Evolutionary conservation across 2,113 vertebrate genomes (phyloP).

Genomic region (Hemiscyllium ocellatum): DNA sequence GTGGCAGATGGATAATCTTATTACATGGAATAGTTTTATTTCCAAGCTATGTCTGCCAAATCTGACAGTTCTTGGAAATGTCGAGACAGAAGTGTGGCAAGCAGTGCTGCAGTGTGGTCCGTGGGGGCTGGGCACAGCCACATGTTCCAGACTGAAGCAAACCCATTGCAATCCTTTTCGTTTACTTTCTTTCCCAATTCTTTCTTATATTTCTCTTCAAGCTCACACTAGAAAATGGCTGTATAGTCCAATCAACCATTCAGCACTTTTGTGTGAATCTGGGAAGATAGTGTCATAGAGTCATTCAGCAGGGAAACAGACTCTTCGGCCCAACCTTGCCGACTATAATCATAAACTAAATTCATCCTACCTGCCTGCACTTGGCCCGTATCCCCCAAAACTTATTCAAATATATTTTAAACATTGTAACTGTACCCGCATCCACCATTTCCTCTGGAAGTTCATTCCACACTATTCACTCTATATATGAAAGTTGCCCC

Average conservation of each 20-base stretch:
- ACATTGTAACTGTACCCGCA: too few relatives aligned
- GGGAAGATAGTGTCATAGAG: not conserved
- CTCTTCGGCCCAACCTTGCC: too few relatives aligned
- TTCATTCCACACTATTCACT: too few relatives aligned
- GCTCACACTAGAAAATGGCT: not conserved
- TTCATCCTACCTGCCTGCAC: too few relatives aligned
- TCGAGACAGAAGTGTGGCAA: not conserved
- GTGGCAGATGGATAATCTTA: not conserved
- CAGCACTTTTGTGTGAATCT: not conserved
- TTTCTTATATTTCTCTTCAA: not conserved
- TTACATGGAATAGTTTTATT: constrained; percentile 32
- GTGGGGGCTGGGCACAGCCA: not conserved
- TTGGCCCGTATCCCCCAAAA: too few relatives aligned
- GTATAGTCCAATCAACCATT: not conserved
- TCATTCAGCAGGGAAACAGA: too few relatives aligned
- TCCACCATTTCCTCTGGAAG: too few relatives aligned
- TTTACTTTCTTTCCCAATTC: not conserved
- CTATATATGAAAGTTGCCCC: too few relatives aligned
- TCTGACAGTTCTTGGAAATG: constrained; percentile 33
- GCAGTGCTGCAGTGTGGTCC: not conserved
- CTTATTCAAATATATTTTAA: too few relatives aligned
- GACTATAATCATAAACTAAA: too few relatives aligned
- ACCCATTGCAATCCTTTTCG: not conserved
- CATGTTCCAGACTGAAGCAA: not conserved
- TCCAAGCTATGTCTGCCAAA: constrained; percentile 31